phyloP scores from a whole-genome alignment of 2,888 invertebrate species.

The Lepidocyrtoides sp. region DNA sequence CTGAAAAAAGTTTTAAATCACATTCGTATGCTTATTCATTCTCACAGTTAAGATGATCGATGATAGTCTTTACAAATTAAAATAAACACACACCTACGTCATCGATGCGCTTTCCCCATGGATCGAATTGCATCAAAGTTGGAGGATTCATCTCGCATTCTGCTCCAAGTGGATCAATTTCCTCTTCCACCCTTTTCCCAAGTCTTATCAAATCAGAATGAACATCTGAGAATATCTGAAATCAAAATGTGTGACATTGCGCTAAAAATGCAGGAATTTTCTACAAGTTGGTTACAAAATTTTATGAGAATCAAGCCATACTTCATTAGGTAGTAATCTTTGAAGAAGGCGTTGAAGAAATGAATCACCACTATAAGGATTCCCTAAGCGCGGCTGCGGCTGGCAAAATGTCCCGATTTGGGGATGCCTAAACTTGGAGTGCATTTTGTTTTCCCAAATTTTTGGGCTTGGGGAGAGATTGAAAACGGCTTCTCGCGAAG shows the following conservation, averaged over 20 bases:
- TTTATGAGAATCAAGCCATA: no score
- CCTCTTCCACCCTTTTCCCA: constrained; percentile 87
- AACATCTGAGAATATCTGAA: no score
- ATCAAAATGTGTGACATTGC: no score
- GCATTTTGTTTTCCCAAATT: no score
- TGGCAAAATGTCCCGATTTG: constrained; percentile 86
- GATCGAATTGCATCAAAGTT: constrained; percentile 87
- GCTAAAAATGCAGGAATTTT: no score
- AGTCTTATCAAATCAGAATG: constrained; percentile 88
- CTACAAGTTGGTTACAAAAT: no score
- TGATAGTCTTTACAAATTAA: background rate
- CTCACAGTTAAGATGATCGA: no score
- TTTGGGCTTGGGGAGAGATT: no score
- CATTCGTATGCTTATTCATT: background rate
- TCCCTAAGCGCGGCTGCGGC: constrained; percentile 86
- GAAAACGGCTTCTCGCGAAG: no score
- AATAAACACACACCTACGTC: constrained; percentile 86
- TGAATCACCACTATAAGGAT: constrained; percentile 87
- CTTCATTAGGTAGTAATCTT: constrained; percentile 86
- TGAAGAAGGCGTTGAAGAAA: constrained; percentile 86
- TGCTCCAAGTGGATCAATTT: constrained; percentile 87
- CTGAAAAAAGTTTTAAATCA: no score
- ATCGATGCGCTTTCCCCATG: constrained; percentile 88
- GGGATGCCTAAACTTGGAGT: constrained; percentile 83
- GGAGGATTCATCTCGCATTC: constrained; percentile 88